A percentile compares a stretch with the other conserved stretches of the same genome.
Conservation (phyloP, 1,140 invertebrate species). For the Brachionus rotundiformis region DNA sequence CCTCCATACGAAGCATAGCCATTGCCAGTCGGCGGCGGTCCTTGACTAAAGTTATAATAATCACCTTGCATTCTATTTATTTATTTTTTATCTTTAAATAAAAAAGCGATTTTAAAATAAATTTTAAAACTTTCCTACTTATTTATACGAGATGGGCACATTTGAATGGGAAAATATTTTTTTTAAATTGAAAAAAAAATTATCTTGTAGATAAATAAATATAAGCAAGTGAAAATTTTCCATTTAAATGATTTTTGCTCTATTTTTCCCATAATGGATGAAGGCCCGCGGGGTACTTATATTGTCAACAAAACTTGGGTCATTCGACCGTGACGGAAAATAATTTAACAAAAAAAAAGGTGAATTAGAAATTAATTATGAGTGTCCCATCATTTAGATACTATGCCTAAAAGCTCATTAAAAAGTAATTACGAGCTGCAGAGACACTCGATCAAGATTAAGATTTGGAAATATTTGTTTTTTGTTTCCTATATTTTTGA, state of each 20-base stretch:
- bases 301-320: slow-evolving; percentile 27
- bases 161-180: slow-evolving; percentile 38
- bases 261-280: background rate
- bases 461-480: background rate
- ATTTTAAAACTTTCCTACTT: background rate
- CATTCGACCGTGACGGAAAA: background rate
- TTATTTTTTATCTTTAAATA: background rate
- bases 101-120: background rate
- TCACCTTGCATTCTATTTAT: slow-evolving; percentile 39
- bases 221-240: slow-evolving; percentile 1
- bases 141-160: background rate
- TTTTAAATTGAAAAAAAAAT: slow-evolving; percentile 3
- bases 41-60: slow-evolving; percentile 43
- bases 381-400: slow-evolving; percentile 24
- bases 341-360: background rate
- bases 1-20: slow-evolving; percentile 11
- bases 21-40: background rate
- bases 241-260: slow-evolving; percentile 41
- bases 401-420: slow-evolving; percentile 10
- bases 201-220: background rate
- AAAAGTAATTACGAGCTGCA: background rate
- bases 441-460: background rate
- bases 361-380: slow-evolving; percentile 35
- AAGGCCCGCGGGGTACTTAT: background rate
- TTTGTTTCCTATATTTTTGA: background rate